Base-by-base conservation (phyloP, 1,140 invertebrate genomes). In the Brachionus asplanchnoidis region DNA sequence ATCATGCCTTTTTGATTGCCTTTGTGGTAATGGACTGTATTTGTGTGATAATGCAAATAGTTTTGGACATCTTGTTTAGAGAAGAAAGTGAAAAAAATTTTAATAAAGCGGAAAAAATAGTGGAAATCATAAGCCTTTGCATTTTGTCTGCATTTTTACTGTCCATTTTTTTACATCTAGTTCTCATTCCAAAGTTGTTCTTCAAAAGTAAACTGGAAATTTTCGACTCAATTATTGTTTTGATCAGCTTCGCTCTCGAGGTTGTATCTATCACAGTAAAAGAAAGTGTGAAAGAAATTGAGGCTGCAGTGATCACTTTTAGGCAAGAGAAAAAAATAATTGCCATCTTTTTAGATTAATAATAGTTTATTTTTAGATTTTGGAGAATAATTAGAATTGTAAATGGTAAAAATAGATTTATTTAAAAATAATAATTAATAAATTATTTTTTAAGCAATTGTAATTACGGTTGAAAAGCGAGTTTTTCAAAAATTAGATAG, bases 351-450 rank as follows among this genome's bases (percentile, higher is more conserved):
- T 77, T 46, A 32, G 23, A 50, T 14, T 26, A 32, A 26, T 60
- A 32, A 8, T n/a, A 60, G 12, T 65, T 53, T 36, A 53, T 65
- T 20, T 80, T 80, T 44, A 82, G 79, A 65, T 82, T 82, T 46
- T 82, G 79, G 79, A 40, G 79, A 60, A 82, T 82, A 36, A 82
- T 82, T 32, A 36, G 79, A 82, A 82, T 82, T 20, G 79, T 82
- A 28, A 82, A 82, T 46, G 77, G 77, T 80, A 14, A 36, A 6
- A 50, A 40, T 36, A 32, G 6, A 68, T n/a, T 28, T 68, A 14
- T 68, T 68, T 68, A n/a, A 2, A n/a, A n/a, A 36, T 11, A 14
- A n/a, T 17, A 40, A 20, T 17, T 17, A n/a, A 20, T 20, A 44
- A 40, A 20, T 6, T 40, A 42, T 42, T 42, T 20, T 73, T 73